Percentiles rank a stretch among this genome's conserved stretches.
Conservation (phyloP, 2,113 vertebrate genomes). For the Accipiter cooperii region DNA sequence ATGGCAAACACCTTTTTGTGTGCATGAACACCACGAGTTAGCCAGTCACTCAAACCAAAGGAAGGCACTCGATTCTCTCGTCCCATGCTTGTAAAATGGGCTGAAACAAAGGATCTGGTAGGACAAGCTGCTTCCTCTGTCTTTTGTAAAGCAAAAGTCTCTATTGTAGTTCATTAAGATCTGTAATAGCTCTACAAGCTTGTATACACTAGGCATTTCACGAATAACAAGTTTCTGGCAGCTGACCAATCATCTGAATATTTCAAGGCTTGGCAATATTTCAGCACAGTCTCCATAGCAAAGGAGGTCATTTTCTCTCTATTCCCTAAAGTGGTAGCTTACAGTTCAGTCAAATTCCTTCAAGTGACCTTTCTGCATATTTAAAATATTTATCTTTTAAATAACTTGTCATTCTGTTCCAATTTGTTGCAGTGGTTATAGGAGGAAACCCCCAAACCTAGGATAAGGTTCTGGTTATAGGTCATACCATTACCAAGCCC, state of each 20-base stretch:
- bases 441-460: background rate
- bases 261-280: constrained; percentile 61
- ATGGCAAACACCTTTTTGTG: background rate
- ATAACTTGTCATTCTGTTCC: background rate
- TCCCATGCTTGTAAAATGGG: background rate
- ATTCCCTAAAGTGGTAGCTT: constrained; percentile 35
- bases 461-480: background rate
- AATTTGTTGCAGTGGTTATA: background rate
- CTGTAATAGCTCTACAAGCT: constrained; percentile 34
- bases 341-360: constrained; percentile 48
- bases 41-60: background rate
- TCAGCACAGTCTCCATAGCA: constrained; percentile 36
- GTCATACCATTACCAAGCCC: background rate
- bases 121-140: background rate
- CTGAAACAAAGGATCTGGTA: background rate
- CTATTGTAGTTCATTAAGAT: constrained; percentile 30
- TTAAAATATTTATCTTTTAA: constrained; percentile 40
- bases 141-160: background rate
- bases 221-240: constrained; percentile 58
- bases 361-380: constrained; percentile 24
- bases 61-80: background rate
- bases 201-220: constrained; percentile 45
- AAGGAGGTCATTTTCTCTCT: constrained; percentile 46
- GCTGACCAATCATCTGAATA: constrained; percentile 53
- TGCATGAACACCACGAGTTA: background rate